Conservation (phyloP, 1,140 invertebrate species). For the Hyposmocoma kahamanoa region DNA sequence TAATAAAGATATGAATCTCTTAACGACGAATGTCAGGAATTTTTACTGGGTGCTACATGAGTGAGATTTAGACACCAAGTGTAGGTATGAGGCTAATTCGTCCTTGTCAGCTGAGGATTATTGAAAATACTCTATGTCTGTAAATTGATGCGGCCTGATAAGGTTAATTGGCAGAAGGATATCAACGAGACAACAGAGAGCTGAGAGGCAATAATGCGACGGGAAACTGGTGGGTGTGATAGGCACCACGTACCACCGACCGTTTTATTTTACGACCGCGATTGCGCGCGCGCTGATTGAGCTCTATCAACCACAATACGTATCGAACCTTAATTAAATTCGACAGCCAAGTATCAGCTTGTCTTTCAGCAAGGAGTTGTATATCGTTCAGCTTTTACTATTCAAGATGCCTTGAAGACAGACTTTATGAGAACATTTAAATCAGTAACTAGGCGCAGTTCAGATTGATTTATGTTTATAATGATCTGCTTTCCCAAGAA, state of each 20-base stretch:
- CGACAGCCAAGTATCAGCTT: slow-evolving; percentile 13
- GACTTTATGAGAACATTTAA: no score
- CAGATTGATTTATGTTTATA: slow-evolving; percentile 59
- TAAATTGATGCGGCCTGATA: slow-evolving; percentile 3
- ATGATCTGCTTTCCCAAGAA: slow-evolving; percentile 56
- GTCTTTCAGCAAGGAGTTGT: slow-evolving; percentile 15
- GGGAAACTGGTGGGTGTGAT: slow-evolving; percentile 10
- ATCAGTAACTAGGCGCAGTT: slow-evolving; percentile 15
- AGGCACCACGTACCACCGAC: slow-evolving; percentile 5
- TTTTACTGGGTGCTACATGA: no score
- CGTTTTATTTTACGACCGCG: slow-evolving; percentile 28
- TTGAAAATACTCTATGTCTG: slow-evolving; percentile 2
- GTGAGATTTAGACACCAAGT: no score
- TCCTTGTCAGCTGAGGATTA: no score
- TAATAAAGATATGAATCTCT: no score
- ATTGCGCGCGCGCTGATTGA: slow-evolving; percentile 14
- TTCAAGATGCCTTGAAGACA: no score
- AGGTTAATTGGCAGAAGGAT: slow-evolving; percentile 11
- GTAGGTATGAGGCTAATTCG: no score
- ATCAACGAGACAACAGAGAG: slow-evolving; percentile 2
- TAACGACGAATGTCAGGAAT: no score
- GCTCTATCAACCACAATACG: slow-evolving; percentile 20
- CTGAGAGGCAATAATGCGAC: background rate
- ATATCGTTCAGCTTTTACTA: no score
- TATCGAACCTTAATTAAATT: slow-evolving; percentile 24